Evolutionary conservation across 2,113 vertebrate species (phyloP).

Genomic region (Mormyrus lacerda): DNA sequence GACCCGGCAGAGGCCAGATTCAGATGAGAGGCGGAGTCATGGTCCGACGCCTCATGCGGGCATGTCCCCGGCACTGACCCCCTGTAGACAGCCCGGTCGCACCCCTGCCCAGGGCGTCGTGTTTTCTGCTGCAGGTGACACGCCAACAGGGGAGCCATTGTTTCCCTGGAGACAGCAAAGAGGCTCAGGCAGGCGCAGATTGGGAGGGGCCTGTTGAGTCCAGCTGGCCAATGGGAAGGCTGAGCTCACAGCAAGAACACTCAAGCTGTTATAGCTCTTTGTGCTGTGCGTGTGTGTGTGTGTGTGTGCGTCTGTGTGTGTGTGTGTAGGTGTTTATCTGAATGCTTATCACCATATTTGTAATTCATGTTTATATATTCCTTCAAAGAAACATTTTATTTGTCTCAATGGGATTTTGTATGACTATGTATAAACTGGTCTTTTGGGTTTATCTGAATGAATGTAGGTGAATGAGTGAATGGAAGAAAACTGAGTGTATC

Average conservation of each 20-base stretch:
- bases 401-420: background rate
- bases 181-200: background rate
- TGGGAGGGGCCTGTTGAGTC: background rate
- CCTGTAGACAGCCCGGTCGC: too few relatives aligned
- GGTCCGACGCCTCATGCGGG: conserved; percentile 1
- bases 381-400: background rate
- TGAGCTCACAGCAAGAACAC: background rate
- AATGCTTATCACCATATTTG: background rate
- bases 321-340: background rate
- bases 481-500: background rate
- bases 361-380: background rate
- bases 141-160: background rate
- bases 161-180: conserved; percentile 12
- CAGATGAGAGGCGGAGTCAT: background rate
- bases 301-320: background rate
- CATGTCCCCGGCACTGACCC: background rate
- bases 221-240: background rate
- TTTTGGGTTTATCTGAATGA: background rate
- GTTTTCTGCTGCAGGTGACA: background rate
- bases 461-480: background rate
- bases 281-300: background rate
- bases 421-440: background rate
- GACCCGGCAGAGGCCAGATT: background rate
- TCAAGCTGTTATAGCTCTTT: background rate
- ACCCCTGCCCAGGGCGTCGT: background rate